Percentiles rank a stretch among this genome's conserved stretches.
These are phyloP conservation scores for Lacanobia oleracea DNA, from an alignment of 2,888 invertebrate species.

Conservation along the genomic window DNA sequence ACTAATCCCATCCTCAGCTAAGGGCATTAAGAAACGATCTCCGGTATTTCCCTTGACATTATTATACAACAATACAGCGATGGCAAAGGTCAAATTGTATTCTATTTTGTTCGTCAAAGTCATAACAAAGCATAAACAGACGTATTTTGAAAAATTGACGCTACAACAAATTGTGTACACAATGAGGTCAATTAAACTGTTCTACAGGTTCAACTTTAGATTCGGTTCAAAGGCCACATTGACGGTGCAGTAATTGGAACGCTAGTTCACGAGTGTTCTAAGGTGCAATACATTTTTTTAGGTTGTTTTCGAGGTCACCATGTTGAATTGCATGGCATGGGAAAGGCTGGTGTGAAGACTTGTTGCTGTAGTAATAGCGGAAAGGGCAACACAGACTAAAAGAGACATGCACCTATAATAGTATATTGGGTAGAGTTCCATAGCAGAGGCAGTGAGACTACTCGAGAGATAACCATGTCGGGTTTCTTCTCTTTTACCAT, in stretches of 20 bases:
- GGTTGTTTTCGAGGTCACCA: not conserved
- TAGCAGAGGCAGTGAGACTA: not conserved
- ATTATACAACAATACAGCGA: conserved; percentile 65
- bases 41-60: conserved; percentile 80
- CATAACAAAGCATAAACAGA: conserved; percentile 49
- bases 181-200: conserved; percentile 3
- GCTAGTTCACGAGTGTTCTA: conserved; percentile 5
- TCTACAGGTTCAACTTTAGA: not conserved
- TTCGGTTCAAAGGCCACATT: conserved; percentile 19
- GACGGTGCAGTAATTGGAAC: not conserved
- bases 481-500: conserved; percentile 16
- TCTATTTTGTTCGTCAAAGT: conserved; percentile 58
- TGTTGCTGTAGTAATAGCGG: not conserved
- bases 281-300: not conserved
- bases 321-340: not conserved
- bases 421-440: not conserved
- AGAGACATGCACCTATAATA: not conserved
- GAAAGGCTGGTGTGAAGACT: not conserved
- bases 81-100: conserved; percentile 71
- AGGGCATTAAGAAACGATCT: conserved; percentile 68
- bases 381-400: not conserved
- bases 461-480: not conserved
- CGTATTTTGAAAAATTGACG: conserved; percentile 33
- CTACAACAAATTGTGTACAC: conserved; percentile 8
- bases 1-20: conserved; percentile 47